Base-by-base conservation (phyloP, 1,140 invertebrate genomes). In the Thalassaphorura encarpata region DNA sequence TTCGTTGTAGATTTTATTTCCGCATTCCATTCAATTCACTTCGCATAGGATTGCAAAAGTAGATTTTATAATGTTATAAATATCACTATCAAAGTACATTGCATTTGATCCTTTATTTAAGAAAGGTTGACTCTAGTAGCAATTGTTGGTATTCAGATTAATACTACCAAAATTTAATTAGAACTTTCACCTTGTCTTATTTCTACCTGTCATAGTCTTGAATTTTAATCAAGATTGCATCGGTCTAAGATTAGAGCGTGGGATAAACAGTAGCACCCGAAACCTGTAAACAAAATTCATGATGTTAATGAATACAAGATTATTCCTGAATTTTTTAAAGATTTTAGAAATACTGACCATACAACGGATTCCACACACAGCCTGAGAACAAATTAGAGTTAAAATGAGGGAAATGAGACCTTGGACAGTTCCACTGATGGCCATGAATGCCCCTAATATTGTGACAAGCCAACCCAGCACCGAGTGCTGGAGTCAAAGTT, bases 181-280 rank as follows among this genome's bases (percentile, higher is more conserved):
- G 11, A 43, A 11, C 33, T 36, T 36, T 36, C n/a, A 11, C n/a
- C n/a, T 36, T 36, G 33, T 36, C 33, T 36, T 36, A 11, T 36
- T 36, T n/a, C n/a, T 36, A n/a, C 11, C 33, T n/a, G 33, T n/a
- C n/a, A n/a, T 36, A n/a, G n/a, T n/a, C n/a, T n/a, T n/a, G n/a
- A n/a, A n/a, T 36, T 36, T 36, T 36, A 11, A 11, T 36, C 8
- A 23, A 18, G 6, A 8, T 6, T 11, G 16, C 42, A 8, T 43
- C 42, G 11, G 6, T 8, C 6, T 43, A 23, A 18, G 5, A n/a
- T 54, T 47, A 56, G 5, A 31, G 8, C 4, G 18, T 23, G 27
- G 63, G 63, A 52, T 65, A 62, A 1, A 65, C 63, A n/a, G 57
- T 60, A 6, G 60, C 54, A 43, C 63, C 63, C 15, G 63, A 65